phyloP scores from a whole-genome alignment of 2,797 vertebrate genomes.

The Tympanoctomys barrerae region DNA sequence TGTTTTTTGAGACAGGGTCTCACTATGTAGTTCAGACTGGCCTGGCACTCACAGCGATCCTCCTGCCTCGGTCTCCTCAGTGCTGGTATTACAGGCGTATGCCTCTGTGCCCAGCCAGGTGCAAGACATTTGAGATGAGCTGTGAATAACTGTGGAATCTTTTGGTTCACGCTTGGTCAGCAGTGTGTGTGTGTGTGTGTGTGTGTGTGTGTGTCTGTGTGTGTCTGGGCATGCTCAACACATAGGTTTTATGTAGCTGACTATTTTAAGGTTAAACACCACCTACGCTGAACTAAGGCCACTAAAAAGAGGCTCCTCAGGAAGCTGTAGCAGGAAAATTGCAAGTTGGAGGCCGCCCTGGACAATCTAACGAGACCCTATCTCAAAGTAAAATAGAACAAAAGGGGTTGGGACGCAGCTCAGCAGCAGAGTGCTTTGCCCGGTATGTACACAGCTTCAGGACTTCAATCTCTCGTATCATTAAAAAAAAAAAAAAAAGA shows the following conservation, averaged over 20 bases:
- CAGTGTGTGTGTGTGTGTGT: neutral
- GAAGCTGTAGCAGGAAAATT: neutral
- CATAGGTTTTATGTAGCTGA: neutral
- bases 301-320: neutral
- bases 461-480: neutral
- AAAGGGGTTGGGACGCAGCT: neutral
- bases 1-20: too few relatives aligned
- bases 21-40: too few relatives aligned
- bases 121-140: rapidly evolving
- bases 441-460: too few relatives aligned
- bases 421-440: neutral
- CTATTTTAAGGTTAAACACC: constrained; percentile 26
- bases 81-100: too few relatives aligned
- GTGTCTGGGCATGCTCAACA: neutral
- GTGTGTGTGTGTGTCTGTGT: too few relatives aligned
- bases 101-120: neutral
- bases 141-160: neutral
- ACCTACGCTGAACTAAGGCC: neutral
- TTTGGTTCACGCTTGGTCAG: neutral
- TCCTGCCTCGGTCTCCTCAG: too few relatives aligned
- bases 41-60: too few relatives aligned
- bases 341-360: neutral
- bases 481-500: too few relatives aligned
- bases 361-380: neutral
- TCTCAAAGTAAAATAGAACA: neutral